A percentile compares a stretch with the other conserved stretches of the same genome.
Conservation (phyloP, 2,113 vertebrate species). For the Pandion haliaetus region DNA sequence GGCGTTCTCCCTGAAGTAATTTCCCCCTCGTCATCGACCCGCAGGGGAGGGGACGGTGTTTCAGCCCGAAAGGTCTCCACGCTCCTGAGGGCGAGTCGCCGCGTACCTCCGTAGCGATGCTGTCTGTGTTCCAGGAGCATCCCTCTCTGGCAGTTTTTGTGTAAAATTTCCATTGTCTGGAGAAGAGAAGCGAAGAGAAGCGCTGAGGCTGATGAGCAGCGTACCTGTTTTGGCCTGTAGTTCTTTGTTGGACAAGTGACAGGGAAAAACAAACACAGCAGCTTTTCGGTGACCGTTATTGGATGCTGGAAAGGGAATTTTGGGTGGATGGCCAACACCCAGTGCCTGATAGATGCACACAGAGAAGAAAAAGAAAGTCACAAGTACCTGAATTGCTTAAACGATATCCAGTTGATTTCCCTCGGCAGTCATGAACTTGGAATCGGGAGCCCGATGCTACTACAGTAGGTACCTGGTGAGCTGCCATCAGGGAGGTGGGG, state of each 20-base stretch:
- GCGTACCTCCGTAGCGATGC: accelerated
- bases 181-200: not conserved
- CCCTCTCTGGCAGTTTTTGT: too few relatives aligned
- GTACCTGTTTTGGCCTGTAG: accelerated
- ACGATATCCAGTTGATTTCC: not conserved
- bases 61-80: accelerated
- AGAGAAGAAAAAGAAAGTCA: not conserved
- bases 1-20: not conserved
- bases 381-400: not conserved
- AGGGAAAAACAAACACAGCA: not conserved
- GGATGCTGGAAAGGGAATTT: not conserved
- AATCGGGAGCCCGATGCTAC: accelerated
- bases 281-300: accelerated
- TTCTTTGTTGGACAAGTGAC: too few relatives aligned
- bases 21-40: not conserved
- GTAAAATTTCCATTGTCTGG: too few relatives aligned
- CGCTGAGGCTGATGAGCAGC: accelerated
- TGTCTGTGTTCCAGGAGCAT: accelerated
- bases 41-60: too few relatives aligned
- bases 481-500: not conserved
- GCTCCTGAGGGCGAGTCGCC: accelerated
- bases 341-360: too few relatives aligned
- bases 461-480: accelerated
- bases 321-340: not conserved
- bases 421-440: not conserved